Evolutionary conservation across 2,113 vertebrate species (phyloP).

Genomic region (Passer montanus): DNA sequence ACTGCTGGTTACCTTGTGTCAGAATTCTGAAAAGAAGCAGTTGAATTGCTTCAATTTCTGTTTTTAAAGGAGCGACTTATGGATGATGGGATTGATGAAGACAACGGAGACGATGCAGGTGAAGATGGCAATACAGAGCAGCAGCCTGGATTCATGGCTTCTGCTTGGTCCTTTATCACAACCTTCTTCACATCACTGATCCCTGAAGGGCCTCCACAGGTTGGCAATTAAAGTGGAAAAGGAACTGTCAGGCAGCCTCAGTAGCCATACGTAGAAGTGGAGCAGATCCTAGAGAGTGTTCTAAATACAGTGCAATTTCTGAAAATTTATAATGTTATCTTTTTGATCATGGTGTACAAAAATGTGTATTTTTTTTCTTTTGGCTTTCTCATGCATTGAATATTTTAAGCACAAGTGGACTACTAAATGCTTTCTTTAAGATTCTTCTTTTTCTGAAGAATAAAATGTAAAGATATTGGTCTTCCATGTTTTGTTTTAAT

Average conservation of each 20-base stretch:
- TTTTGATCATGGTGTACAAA: constrained; percentile 76
- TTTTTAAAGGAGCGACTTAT: constrained; percentile 85
- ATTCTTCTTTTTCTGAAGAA: constrained; percentile 72
- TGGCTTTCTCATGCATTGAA: constrained; percentile 69
- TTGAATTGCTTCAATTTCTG: constrained; percentile 33
- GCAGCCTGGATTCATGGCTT: constrained; percentile 87
- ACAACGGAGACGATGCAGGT: constrained; percentile 81
- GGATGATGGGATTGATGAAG: constrained; percentile 90
- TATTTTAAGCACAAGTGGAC: constrained; percentile 81
- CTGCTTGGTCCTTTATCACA: constrained; percentile 94
- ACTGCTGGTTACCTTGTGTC: not conserved
- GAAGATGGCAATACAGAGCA: constrained; percentile 78
- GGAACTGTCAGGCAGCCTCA: constrained; percentile 52
- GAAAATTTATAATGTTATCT: constrained; percentile 64
- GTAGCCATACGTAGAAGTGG: constrained; percentile 31
- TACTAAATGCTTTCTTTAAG: constrained; percentile 74
- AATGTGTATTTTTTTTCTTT: constrained; percentile 66
- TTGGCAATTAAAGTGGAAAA: constrained; percentile 83
- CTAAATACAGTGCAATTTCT: constrained; percentile 79
- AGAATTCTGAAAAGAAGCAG: not conserved
- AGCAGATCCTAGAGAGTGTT: constrained; percentile 61
- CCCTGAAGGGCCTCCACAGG: constrained; percentile 91
- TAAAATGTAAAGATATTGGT: constrained; percentile 68
- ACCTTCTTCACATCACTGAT: constrained; percentile 97
- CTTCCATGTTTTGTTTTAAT: constrained; percentile 76